Evolutionary conservation across 1,140 invertebrate species (phyloP), one percentile per base, ranked within the genome.

Genomic region (Drosophila pseudoananassae): DNA sequence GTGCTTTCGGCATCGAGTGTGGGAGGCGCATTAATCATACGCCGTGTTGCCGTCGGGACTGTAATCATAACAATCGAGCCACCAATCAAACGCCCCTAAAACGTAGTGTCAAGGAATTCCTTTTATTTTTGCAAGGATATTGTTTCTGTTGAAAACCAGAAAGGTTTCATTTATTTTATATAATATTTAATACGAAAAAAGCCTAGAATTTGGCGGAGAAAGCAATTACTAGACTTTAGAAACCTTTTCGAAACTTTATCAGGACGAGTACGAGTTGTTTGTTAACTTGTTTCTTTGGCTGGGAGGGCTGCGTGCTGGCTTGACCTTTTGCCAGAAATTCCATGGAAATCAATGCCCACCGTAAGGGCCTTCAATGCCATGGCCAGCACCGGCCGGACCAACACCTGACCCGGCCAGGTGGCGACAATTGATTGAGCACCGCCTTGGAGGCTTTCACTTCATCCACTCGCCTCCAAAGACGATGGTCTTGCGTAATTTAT

Each of bases 1-100:
- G 64, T 31, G 33, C 45, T 27, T 53, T 12, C n/a, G 12, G 10
- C 17, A 14, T 17, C 15, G n/a, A 56, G 55, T 56, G 31, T 33
- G 50, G 36, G 29, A 46, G 3, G 12, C 10, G 10, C 72, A 75
- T 75, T 75, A 74, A 76, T 76, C 73, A 76, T 76, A 76, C 72
- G 72, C 72, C 72, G 29, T 33, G 71, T 68, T 75, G 50, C 46
- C 46, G 17, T 20, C 38, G 17, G 53, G 36, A 61, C 40, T 49
- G 54, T 76, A 58, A 49, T 50, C 53, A 53, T 76, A 53, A 45
- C 55, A 45, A 75, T 65, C 40, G 29, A 53, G 58, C 52, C 51
- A 29, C 52, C 51, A 74, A 61, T 72, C 68, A 72, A 36, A 50
- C 68, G 69, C 50, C 50, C 45, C 33, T 2, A 40, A 61, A 36